Percentiles rank a stretch among this genome's conserved stretches.
These are phyloP conservation scores for Nymphalis io DNA, from an alignment of 1,140 invertebrate genomes.

Conservation along the genomic window DNA sequence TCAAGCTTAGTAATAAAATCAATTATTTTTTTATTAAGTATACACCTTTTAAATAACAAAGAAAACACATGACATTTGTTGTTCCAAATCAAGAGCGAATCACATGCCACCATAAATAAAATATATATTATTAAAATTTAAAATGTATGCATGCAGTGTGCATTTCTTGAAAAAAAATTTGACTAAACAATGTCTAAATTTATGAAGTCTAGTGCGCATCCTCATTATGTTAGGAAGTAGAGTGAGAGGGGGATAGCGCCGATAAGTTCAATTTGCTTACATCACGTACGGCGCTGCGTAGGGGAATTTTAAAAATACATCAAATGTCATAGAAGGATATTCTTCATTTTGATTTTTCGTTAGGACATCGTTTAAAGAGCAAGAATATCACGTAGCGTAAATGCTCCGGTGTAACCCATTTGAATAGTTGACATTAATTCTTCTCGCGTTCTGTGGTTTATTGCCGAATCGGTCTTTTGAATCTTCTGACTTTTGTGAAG, in stretches of 20 bases:
- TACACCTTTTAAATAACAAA: no score
- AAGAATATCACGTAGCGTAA: background rate
- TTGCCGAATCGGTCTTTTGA: no score
- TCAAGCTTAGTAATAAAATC: background rate
- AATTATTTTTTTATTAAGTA: background rate
- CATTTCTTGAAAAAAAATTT: no score
- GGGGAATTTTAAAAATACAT: slow-evolving; percentile 19
- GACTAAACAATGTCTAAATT: background rate
- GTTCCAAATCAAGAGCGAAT: no score
- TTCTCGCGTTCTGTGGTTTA: no score
- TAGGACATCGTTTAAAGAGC: background rate
- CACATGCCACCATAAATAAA: no score
- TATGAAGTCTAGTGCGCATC: slow-evolving; percentile 1
- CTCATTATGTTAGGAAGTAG: background rate
- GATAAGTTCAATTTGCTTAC: slow-evolving; percentile 41
- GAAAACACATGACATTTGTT: no score
- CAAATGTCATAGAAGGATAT: slow-evolving; percentile 21
- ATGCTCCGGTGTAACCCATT: no score
- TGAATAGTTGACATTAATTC: no score
- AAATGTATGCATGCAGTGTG: no score
- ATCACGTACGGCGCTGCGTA: slow-evolving; percentile 32
- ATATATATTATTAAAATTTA: no score
- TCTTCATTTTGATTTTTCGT: slow-evolving; percentile 3
- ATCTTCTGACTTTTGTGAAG: no score
- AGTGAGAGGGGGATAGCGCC: slow-evolving; percentile 15